Base-by-base conservation (phyloP, 2,113 vertebrate genomes). In the Notarius lentiginosus region DNA sequence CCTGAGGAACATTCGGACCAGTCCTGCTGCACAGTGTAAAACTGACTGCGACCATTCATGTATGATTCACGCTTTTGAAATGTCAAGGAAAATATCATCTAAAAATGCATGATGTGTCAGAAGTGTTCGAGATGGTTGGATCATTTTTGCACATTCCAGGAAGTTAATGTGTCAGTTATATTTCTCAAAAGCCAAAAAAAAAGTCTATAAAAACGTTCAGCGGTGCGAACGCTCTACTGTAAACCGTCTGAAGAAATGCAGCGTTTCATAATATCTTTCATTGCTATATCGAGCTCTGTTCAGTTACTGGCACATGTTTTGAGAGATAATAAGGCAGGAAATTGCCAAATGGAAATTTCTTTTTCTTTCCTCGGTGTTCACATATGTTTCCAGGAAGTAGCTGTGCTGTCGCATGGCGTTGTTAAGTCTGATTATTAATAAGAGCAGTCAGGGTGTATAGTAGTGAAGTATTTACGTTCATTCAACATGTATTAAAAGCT, bases 301-400 rank as follows among this genome's bases (percentile, higher is more conserved):
- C 51, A 20, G 77, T 60, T 60, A n/a, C 77, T 58, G 60, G 12
- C 65, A 41, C 63, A 68, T 86, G 55, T n/a, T 72, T 73, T 30
- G 53, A 77, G 60, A 77, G 70, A 77, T 77, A 61, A 76, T 63
- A 20, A 70, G 56, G 34, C 86, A 87, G 86, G 79, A 87, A 87
- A 61, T 87, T 87, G 56, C 66, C 58, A 73, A 55, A 75, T 87
- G 86, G 86, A 83, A 87, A 87, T 60, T 53, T 66, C 49, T 49
- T 73, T 79, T 58, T 41, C 68, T 82, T 41, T 41, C 41, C 24
- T 82, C 0, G 60, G 65, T 47, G 34, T 86, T 81, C 56, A 51
- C 66, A 75, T 7, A 41, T 68, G 65, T 87, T 87, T 83, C 80
- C 80, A 87, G 80, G 80, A 87, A 76, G 70, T 83, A 65, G 56